These are phyloP conservation scores for Rhopalosiphum nymphaeae DNA, from an alignment of 2,888 invertebrate species.

Conservation along the genomic window DNA sequence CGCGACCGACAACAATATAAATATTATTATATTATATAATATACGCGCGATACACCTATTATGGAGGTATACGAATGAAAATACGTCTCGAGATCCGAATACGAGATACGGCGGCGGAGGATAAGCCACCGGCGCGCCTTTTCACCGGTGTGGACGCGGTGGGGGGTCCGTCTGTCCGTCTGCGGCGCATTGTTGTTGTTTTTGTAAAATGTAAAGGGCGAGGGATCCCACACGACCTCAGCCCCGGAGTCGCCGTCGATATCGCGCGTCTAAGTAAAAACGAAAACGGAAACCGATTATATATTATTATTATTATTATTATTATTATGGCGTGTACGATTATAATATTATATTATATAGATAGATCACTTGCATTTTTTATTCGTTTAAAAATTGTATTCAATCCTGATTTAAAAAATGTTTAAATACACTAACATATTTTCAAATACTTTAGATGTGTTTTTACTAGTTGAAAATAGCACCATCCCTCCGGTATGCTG, in stretches of 20 bases:
- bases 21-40: slow-evolving; percentile 3
- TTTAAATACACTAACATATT: no score
- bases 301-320: neutral
- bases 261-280: neutral
- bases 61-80: neutral
- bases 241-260: neutral
- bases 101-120: slow-evolving; percentile 8
- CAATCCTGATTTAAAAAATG: no score
- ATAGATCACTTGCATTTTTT: no score
- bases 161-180: slow-evolving; percentile 51
- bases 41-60: neutral
- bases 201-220: neutral
- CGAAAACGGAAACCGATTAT: neutral
- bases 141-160: slow-evolving; percentile 46
- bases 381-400: no score
- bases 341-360: no score
- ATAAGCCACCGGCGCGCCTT: slow-evolving; percentile 52
- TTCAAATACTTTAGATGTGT: no score
- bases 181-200: neutral
- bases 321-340: no score
- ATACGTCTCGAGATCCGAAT: slow-evolving; percentile 19
- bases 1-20: slow-evolving; percentile 13
- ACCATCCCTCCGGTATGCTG: no score
- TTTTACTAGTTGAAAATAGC: no score
- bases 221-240: slow-evolving; percentile 38